These are phyloP conservation scores for Antheraea yamamai DNA, from an alignment of 2,888 invertebrate species.

Conservation along the genomic window DNA sequence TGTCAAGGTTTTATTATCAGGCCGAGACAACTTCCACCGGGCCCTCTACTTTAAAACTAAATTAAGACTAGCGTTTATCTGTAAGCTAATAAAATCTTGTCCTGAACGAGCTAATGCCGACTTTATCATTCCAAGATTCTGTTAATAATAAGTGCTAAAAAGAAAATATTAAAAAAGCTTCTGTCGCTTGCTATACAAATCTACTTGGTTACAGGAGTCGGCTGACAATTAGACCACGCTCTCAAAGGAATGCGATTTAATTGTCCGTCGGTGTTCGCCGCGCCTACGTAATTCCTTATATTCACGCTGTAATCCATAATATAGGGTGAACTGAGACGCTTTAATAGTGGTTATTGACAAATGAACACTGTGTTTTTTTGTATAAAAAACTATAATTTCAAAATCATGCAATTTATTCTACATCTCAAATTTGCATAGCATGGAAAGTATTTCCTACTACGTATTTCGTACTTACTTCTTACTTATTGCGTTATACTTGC, in stretches of 20 bases:
- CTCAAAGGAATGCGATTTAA: constrained; percentile 13
- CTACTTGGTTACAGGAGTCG: neutral
- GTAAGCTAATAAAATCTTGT: no score
- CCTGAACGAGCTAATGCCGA: no score
- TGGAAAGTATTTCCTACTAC: neutral
- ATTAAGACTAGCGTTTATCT: no score
- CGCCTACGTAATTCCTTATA: neutral
- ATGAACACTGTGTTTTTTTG: neutral
- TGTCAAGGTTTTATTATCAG: no score
- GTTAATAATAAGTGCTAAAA: neutral
- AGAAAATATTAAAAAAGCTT: neutral
- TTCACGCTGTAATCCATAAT: neutral
- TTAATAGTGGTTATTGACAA: neutral
- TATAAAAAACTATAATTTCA: no score
- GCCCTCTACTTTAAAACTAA: no score
- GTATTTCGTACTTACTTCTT: no score
- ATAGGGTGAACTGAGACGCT: neutral
- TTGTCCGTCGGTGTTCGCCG: constrained; percentile 10
- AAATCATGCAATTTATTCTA: neutral
- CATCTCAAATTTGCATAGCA: neutral
- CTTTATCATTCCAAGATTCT: no score
- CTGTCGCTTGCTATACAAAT: neutral
- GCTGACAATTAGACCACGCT: neutral
- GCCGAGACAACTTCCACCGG: no score
- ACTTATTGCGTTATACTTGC: no score